phyloP scores from a whole-genome alignment of 2,888 invertebrate species.

The Trissolcus brochymenae region DNA sequence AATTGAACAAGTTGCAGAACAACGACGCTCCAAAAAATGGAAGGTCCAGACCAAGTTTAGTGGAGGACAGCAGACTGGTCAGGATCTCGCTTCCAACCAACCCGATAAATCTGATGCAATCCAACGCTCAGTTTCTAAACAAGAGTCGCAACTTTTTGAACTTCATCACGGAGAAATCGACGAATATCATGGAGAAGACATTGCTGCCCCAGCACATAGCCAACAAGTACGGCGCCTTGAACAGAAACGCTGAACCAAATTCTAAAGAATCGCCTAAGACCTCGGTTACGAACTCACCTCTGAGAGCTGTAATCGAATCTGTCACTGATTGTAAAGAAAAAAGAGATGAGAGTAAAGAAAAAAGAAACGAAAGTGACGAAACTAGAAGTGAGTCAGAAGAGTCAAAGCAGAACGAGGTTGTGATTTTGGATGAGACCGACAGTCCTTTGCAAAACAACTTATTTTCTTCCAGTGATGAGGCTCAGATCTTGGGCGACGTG shows the following conservation, averaged over 20 bases:
- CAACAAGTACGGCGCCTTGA: slow-evolving; percentile 60
- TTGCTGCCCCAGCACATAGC: slow-evolving; percentile 69
- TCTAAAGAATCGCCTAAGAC: slow-evolving; percentile 10
- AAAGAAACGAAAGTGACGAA: not conserved
- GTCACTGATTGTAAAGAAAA: slow-evolving; percentile 20
- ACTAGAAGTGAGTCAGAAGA: not conserved
- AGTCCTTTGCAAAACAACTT: slow-evolving; percentile 6
- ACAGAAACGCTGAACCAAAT: slow-evolving; percentile 31
- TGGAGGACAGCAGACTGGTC: slow-evolving; percentile 67
- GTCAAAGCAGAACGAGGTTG: not conserved
- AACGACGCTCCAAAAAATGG: not conserved
- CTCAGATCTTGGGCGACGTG: not conserved
- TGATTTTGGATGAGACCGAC: slow-evolving; percentile 7
- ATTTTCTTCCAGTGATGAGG: no score
- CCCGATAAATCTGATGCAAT: slow-evolving; percentile 70
- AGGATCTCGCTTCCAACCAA: slow-evolving; percentile 70
- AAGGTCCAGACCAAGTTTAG: slow-evolving; percentile 30
- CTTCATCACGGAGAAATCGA: slow-evolving; percentile 72
- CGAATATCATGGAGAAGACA: slow-evolving; percentile 72
- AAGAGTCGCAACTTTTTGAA: slow-evolving; percentile 71
- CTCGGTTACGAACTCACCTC: slow-evolving; percentile 20
- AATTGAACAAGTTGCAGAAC: slow-evolving; percentile 2
- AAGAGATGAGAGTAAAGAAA: not conserved
- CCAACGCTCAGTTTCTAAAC: slow-evolving; percentile 71
- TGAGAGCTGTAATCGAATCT: slow-evolving; percentile 10